Evolutionary conservation across 35 echinoderm and acorn worm species (phyloP), one percentile per base, ranked within the genome.

Genomic region (Hemicentrotus pulcherrimus): DNA sequence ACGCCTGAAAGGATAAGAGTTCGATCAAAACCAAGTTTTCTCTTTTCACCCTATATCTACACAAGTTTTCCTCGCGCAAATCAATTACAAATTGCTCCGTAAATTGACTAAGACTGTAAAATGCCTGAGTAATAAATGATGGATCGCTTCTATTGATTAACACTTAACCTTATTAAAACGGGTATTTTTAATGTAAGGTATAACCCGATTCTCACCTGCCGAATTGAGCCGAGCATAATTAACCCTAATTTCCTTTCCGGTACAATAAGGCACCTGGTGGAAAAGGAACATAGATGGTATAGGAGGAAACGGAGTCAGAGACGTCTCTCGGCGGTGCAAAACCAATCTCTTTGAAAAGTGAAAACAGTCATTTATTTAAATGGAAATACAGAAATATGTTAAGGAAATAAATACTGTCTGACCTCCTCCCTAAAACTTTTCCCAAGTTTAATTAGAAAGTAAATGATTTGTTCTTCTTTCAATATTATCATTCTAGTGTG

Each of bases 51-150:
- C 3, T 41, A 41, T 78, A 78, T 30, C 65, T 22, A 22, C 22
- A 78, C 65, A 4, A 78, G n/a, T 78, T 28, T 6, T 28, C 65
- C 65, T 18, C 28, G 4, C 65, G 65, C 28, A 78, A 78, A 78
- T 78, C 65, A 78, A 78, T 78, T 78, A 78, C 65, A 78, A 78
- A 78, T 78, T 78, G 65, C 28, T n/a, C 28, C 24, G 19, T 0
- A 78, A 78, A 78, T 78, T 78, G 65, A 78, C 65, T 78, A 78
- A 78, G 65, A 78, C 65, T 78, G 19, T n/a, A 18, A 78, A 78
- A 78, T 78, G 65, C 65, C 65, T 4, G 65, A n/a, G 65, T 78
- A 78, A 78, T 78, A 78, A 78, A 78, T 78, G 65, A 78, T 78
- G 65, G 65, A 78, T 78, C 19, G 65, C 19, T n/a, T 18, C 28